These are phyloP conservation scores for Gryllus bimaculatus DNA, from an alignment of 1,140 invertebrate species.

Conservation along the genomic window DNA sequence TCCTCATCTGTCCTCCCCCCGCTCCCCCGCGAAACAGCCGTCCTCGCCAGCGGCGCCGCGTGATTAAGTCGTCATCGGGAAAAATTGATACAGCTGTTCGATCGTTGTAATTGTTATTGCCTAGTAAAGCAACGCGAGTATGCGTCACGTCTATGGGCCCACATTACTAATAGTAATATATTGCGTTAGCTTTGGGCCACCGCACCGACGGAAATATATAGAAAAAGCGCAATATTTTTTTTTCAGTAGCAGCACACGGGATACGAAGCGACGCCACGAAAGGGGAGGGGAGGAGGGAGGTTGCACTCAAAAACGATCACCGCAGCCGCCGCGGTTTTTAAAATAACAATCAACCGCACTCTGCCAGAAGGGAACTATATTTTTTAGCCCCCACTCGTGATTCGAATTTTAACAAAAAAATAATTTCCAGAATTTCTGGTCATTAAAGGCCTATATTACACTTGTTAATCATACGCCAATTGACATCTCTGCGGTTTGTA, in stretches of 20 bases:
- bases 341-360: not conserved
- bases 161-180: conserved; percentile 2
- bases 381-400: not conserved
- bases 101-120: conserved; percentile 2
- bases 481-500: not conserved
- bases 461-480: conserved; percentile 1
- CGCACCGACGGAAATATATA: not conserved
- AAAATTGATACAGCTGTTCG: conserved; percentile 4
- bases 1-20: not conserved
- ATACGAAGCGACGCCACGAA: not conserved
- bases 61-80: not conserved
- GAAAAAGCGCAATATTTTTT: conserved; percentile 5
- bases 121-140: not conserved
- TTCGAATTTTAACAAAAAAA: not conserved
- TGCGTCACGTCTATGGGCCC: not conserved
- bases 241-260: not conserved
- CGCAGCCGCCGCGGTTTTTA: not conserved
- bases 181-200: not conserved
- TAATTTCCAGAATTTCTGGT: not conserved
- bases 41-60: not conserved
- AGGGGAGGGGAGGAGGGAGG: not conserved
- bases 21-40: no score
- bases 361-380: not conserved
- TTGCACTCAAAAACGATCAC: not conserved
- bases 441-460: conserved; percentile 5